These are phyloP conservation scores for Amphipyra berbera DNA, from an alignment of 2,888 invertebrate genomes.

Conservation along the genomic window DNA sequence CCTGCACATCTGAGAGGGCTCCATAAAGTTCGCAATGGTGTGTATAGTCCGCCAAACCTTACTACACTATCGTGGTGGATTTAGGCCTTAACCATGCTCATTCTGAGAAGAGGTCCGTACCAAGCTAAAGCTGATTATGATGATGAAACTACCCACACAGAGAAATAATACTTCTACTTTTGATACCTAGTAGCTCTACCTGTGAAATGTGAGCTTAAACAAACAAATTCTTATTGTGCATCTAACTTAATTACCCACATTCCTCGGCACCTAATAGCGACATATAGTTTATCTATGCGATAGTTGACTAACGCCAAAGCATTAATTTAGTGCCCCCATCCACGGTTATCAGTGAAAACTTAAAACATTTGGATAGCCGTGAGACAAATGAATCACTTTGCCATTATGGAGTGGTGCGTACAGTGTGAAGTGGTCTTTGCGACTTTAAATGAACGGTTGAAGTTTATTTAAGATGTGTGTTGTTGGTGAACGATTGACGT, in stretches of 20 bases:
- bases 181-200: no score
- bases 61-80: no score
- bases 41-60: no score
- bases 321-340: conserved; percentile 74
- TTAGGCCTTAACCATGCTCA: no score
- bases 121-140: no score
- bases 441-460: neutral
- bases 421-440: conserved; percentile 16
- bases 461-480: conserved; percentile 3
- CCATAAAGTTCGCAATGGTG: no score
- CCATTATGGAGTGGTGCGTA: conserved; percentile 66
- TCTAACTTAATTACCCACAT: conserved; percentile 57
- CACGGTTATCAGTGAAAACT: conserved; percentile 76
- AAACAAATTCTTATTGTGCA: conserved; percentile 7
- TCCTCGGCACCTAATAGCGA: conserved; percentile 62
- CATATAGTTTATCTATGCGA: conserved; percentile 65
- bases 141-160: no score
- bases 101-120: no score
- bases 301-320: conserved; percentile 67
- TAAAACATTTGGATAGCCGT: conserved; percentile 77
- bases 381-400: conserved; percentile 81
- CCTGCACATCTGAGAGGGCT: no score
- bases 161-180: no score
- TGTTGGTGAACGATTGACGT: neutral
- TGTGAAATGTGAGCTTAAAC: no score